These are phyloP conservation scores for Euborellia annulipes DNA, from an alignment of 1,140 invertebrate genomes.

Conservation along the genomic window DNA sequence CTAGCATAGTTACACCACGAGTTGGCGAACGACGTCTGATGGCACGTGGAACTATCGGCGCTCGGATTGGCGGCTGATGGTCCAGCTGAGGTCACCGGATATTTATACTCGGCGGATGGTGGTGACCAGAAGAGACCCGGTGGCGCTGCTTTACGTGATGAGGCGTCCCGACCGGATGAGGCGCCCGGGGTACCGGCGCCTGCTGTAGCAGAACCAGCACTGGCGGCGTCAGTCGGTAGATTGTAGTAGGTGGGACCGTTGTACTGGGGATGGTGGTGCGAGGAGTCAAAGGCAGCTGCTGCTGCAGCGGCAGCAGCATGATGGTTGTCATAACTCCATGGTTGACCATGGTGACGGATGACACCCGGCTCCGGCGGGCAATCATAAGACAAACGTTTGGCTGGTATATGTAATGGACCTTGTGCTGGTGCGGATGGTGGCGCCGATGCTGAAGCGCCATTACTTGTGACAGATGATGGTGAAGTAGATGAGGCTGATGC, in stretches of 20 bases:
- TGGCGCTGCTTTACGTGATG: slow-evolving; percentile 27
- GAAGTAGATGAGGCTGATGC: slow-evolving; percentile 48
- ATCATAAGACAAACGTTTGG: slow-evolving; percentile 48
- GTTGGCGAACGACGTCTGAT: slow-evolving; percentile 44
- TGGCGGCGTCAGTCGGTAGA: slow-evolving; percentile 40
- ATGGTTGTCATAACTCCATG: slow-evolving; percentile 52
- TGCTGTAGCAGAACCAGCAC: slow-evolving; percentile 24
- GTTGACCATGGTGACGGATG: slow-evolving; percentile 49
- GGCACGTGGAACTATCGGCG: slow-evolving; percentile 33
- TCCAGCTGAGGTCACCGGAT: slow-evolving; percentile 15
- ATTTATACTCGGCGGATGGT: slow-evolving; percentile 41
- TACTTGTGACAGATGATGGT: slow-evolving; percentile 45
- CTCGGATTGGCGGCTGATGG: background rate
- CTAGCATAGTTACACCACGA: slow-evolving; percentile 54
- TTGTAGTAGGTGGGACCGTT: slow-evolving; percentile 63
- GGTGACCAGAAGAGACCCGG: slow-evolving; percentile 24
- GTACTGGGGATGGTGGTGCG: slow-evolving; percentile 58
- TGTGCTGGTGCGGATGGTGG: too few species aligned
- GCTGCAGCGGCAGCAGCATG: slow-evolving; percentile 28
- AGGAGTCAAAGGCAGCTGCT: slow-evolving; percentile 40
- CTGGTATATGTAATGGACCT: slow-evolving; percentile 68
- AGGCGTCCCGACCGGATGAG: slow-evolving; percentile 37
- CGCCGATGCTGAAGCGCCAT: slow-evolving; percentile 36
- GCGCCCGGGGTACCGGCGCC: slow-evolving; percentile 34
- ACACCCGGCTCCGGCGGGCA: slow-evolving; percentile 38